Base-by-base conservation (phyloP, 2,797 vertebrate species). In the Artibeus jamaicensis region DNA sequence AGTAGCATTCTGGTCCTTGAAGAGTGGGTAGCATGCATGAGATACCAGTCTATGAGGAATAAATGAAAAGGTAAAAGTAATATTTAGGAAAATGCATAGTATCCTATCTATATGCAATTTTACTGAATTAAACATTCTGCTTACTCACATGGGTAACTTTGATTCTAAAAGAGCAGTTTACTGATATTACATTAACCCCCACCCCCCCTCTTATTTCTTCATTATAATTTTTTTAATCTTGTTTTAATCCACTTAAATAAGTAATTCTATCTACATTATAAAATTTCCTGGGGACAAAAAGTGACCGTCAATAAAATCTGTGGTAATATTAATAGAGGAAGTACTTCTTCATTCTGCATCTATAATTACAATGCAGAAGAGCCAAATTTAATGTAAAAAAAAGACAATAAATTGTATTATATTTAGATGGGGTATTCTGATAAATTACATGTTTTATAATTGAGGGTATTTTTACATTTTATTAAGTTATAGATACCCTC, bases 1-100 rank as follows among this genome's bases (percentile, higher is more conserved):
- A 79, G 78, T 92, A 39, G 87, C 26, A 55, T 93, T 95, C 39
- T 97, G 92, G 14, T 98, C 98, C 97, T 98, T 98, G 97, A 98
- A 98, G 71, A 98, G 98, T 71, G 98, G 98, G 44, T 99, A 99
- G 92, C 98, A 99, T 42, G 98, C 94, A 86, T 98, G 98, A 0
- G 98, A 99, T 18, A 99, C 98, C 93, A 99, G 9, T 29, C 98
- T 99, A 96, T 79, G 77, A 82, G 84, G 34, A 93, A 67, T 53
- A 85, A 94, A n/a, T 8, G 53, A 91, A 46, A 26, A 39, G 26
- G 18, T 55, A 48, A 93, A 70, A 2, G 12, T 39, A 82, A 22
- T 86, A 78, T 15, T 94, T 83, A 77, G 91, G 9, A 91, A 91
- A 94, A 67, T 71, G 4, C 11, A 21, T 57, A 62, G 34, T 81